Percentiles rank a stretch among this genome's conserved stretches.
phyloP scores from a whole-genome alignment of 2,797 vertebrate species.

The Silurus lanzhouensis region DNA sequence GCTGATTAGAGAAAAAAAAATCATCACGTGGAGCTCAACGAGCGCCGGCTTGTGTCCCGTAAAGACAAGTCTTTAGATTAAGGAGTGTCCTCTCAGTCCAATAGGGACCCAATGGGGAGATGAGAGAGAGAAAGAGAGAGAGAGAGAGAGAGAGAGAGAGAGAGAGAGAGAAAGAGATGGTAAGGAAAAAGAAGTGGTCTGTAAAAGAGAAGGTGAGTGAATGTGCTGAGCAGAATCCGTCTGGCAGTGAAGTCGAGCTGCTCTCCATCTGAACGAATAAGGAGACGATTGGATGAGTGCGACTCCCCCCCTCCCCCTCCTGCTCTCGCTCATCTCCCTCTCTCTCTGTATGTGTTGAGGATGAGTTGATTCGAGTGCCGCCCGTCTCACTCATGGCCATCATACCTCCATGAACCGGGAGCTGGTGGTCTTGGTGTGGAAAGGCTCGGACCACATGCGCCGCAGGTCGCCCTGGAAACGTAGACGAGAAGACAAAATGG shows the following conservation, averaged over 20 bases:
- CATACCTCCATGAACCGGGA: constrained; percentile 99
- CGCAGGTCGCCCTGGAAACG: constrained; percentile 89
- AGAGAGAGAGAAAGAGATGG: constrained; percentile 41
- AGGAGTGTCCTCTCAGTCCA: constrained; percentile 29
- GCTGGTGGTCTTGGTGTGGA: constrained; percentile 93
- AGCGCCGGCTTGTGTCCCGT: constrained; percentile 32
- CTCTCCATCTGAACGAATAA: constrained; percentile 48
- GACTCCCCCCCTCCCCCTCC: constrained; percentile 56
- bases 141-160: constrained; percentile 21
- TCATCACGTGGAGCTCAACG: constrained; percentile 36
- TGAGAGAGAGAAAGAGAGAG: constrained; percentile 3
- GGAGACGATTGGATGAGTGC: constrained; percentile 66
- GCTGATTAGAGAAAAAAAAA: constrained; percentile 45
- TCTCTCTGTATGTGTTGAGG: constrained; percentile 36
- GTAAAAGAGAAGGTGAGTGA: constrained; percentile 48
- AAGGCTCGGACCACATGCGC: constrained; percentile 99
- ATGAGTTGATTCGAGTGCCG: constrained; percentile 66
- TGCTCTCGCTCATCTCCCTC: constrained; percentile 65
- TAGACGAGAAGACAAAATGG: neutral
- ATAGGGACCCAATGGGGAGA: neutral
- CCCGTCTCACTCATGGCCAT: constrained; percentile 77
- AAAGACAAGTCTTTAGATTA: constrained; percentile 18
- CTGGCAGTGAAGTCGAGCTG: constrained; percentile 67
- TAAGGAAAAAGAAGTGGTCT: constrained; percentile 62
- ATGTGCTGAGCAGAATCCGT: constrained; percentile 64